Evolutionary conservation across 1,140 invertebrate genomes (phyloP), one percentile per base, ranked within the genome.

Genomic region (Aphelenchoides fujianensis): DNA sequence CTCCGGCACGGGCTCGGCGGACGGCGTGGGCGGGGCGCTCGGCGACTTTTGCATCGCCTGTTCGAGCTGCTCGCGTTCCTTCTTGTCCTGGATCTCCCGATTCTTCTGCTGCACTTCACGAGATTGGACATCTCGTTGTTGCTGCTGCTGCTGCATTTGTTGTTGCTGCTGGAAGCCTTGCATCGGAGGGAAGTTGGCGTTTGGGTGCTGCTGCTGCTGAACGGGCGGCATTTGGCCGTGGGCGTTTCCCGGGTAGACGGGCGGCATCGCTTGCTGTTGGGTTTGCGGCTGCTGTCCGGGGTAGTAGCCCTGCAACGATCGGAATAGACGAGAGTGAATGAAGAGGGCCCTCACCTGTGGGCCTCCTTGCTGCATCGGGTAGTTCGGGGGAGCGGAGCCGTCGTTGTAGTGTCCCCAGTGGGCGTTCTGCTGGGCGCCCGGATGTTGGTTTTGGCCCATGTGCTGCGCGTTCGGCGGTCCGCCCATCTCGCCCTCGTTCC

Each of bases 31-130:
- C 5, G 55, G 55, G 7, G 28, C 55, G 7, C 34, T 32, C 7
- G 55, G 55, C 23, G 5, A 5, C 19, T 23, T 5, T 2, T 66
- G 37, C 63, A 66, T 66, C 1, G 63, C 63, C 12, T 34, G 12
- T 35, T 66, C 34, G 12, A 66, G 32, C 32, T 66, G 32, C 2
- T 66, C 32, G 12, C n/a, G 63, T 30, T 66, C 63, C 12, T 66
- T 66, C 3, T 66, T 66, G 12, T 66, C 27, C 53, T 34, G 55
- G 12, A 7, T 27, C 19, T 59, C 55, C 12, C 55, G 55, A 32
- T 59, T 59, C 55, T 7, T 59, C 5, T 59, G 5, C 23, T 59
- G 5, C 34, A 30, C 23, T 23, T 48, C 41, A 48, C 41, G 41
- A 23, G 12, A 48, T 48, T 48, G 41, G 23, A 48, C 41, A 23